Base-by-base conservation (phyloP, 2,113 vertebrate genomes). In the Gymnocephalus cernua region DNA sequence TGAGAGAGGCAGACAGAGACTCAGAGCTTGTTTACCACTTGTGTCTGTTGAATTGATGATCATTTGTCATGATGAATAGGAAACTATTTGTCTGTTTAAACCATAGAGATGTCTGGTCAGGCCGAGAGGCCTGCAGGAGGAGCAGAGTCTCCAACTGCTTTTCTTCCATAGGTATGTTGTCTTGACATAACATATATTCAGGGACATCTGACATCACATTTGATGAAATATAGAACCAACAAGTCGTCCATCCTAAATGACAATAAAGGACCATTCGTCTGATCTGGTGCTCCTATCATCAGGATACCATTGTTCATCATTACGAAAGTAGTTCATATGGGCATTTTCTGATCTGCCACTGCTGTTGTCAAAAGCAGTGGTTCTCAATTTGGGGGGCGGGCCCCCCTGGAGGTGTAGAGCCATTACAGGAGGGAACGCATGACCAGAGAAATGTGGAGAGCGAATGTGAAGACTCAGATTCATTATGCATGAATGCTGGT, bases 71-170 rank as follows among this genome's bases (percentile, higher is more conserved):
- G 10, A 54, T 29, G 54, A 70, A 59, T 25, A 45, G 74, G 50
- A 79, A 82, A 74, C 81, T 65, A 51, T 68, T 72, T 59, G 64
- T 56, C 27, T 78, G 74, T 67, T 79, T 16, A 75, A 57, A 74
- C 45, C 74, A 81, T 41, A 44, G 29, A 57, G 48, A 53, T 38
- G 50, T 23, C 53, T 74, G 63, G 18, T 79, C 56, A 35, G 53
- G 27, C 51, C 10, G 0, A 69, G 59, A 72, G 48, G n/a, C 14
- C 32, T 27, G 16, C 6, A 11, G 67, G 12, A 59, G 4, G 29
- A 2, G 57, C 32, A 4, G 1, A 21, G 23, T 48, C 44, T 73
- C 10, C 15, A 4, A 13, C 0, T 13, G 23, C 19, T 48, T 10
- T 25, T 23, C 2, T 57, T 47, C 35, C 13, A 18, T 4, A 25